A percentile compares a stretch with the other conserved stretches of the same genome.
Evolutionary conservation across 2,797 vertebrate genomes (phyloP).

Genomic region (Myripristis jacobus): DNA sequence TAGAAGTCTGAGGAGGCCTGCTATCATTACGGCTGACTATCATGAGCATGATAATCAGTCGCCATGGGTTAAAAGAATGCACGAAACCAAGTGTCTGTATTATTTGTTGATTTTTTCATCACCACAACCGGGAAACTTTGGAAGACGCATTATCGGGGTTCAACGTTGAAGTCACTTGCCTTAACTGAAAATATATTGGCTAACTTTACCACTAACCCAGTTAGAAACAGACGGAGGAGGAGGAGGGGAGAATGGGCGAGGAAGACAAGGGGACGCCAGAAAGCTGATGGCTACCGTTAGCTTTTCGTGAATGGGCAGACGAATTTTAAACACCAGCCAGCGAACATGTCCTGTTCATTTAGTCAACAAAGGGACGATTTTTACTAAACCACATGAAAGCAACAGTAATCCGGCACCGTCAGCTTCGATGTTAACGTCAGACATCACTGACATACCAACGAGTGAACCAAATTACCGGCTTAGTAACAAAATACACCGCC

Average conservation of each 20-base stretch:
- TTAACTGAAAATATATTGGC: not conserved
- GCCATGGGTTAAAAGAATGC: not conserved
- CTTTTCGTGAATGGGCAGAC: not conserved
- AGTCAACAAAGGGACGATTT: not conserved
- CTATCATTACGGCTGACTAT: not conserved
- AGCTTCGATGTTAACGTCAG: not conserved
- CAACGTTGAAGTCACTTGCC: not conserved
- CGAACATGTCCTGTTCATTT: not conserved
- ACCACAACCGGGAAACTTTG: conserved; percentile 1
- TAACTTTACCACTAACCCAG: not conserved
- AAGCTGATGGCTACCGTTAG: conserved; percentile 6
- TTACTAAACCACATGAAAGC: not conserved
- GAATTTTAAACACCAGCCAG: not conserved
- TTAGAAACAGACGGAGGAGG: not conserved
- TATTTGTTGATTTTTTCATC: not conserved
- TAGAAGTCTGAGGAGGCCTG: not conserved
- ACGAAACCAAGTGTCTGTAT: conserved; percentile 1
- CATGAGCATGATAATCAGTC: not conserved
- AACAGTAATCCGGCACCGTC: too few species aligned
- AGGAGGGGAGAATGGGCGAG: conserved; percentile 22
- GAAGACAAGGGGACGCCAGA: conserved; percentile 7
- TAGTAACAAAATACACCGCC: conserved; percentile 22
- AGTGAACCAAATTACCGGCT: conserved; percentile 29
- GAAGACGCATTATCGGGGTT: not conserved
- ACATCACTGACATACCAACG: not conserved